Base-by-base conservation (phyloP, 2,113 vertebrate species). In the Leptocoma aspasia region DNA sequence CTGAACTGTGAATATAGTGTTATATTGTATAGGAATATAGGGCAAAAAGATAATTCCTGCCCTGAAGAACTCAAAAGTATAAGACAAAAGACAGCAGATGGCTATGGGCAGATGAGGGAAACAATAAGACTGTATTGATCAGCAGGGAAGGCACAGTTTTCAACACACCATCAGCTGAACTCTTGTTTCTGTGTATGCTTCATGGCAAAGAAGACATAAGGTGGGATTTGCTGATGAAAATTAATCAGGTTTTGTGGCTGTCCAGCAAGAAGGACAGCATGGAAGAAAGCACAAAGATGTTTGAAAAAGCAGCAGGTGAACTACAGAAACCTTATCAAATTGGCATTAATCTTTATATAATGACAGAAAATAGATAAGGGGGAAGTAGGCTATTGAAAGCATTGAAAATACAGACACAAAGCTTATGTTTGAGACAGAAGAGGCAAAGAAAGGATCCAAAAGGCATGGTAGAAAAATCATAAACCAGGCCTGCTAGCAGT, bases 51-150 rank as follows among this genome's bases (percentile, higher is more conserved):
- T 92, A 84, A 94, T 91, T 92, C 60, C 86, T 91, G 45, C 65
- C 83, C 65, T 33, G 81, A 96, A 79, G 89, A 91, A 63, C 94
- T 94, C 73, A 13, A n/a, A 89, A 95, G 72, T 92, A 2, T 64
- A 68, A 94, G 61, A 97, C 94, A 96, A 97, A 94, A 91, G 94
- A 75, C 49, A 91, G 77, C 96, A 97, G 96, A 97, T 96, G 96
- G 96, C 91, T 87, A 75, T 26, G 53, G 86, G 41, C 84, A 87
- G 93, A 94, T 72, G 91, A 96, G 61, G 61, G 49, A 91, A 94
- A 97, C 92, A 95, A 96, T 92, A 86, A 72, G 45, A 68, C 76
- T 33, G 45, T 90, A 95, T 92, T 78, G 96, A 95, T 95, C 92
- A 79, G 72, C 11, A 0, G 9, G 76, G 59, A 87, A 92, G 78